Evolutionary conservation across 2,797 vertebrate species (phyloP).

Genomic region (Sebastes goodei): DNA sequence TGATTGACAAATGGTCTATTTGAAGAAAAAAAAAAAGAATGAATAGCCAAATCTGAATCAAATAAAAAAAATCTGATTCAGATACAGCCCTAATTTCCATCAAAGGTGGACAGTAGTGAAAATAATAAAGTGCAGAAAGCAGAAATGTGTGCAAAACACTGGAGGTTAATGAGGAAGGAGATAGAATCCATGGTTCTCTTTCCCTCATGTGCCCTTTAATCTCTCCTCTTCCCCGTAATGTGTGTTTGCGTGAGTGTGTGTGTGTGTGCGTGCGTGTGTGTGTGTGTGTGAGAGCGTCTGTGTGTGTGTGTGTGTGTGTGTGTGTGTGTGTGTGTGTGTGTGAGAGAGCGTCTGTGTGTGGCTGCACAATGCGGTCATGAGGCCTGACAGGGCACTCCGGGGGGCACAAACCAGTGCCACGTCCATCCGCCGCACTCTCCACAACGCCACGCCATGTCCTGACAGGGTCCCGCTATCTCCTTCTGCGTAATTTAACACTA

Average conservation of each 20-base stretch:
- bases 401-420: constrained; percentile 81
- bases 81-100: not conserved
- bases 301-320: constrained; percentile 17
- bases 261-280: not conserved
- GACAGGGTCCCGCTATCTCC: constrained; percentile 80
- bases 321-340: not conserved
- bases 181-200: not conserved
- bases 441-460: constrained; percentile 70
- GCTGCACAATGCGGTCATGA: constrained; percentile 76
- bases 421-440: constrained; percentile 74
- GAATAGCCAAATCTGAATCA: no score
- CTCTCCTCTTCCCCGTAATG: not conserved
- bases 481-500: constrained; percentile 86
- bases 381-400: constrained; percentile 82
- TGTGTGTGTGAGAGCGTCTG: constrained; percentile 3
- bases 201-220: constrained; percentile 27
- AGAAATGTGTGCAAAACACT: not conserved
- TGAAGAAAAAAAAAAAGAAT: no score
- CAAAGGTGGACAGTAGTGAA: not conserved
- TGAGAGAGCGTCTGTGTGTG: constrained; percentile 18
- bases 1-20: no score
- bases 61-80: accelerated
- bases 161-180: not conserved
- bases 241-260: not conserved
- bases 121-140: not conserved